Evolutionary conservation across 2,888 invertebrate species (phyloP).

Genomic region (Kuschelorhynchus macadamiae): DNA sequence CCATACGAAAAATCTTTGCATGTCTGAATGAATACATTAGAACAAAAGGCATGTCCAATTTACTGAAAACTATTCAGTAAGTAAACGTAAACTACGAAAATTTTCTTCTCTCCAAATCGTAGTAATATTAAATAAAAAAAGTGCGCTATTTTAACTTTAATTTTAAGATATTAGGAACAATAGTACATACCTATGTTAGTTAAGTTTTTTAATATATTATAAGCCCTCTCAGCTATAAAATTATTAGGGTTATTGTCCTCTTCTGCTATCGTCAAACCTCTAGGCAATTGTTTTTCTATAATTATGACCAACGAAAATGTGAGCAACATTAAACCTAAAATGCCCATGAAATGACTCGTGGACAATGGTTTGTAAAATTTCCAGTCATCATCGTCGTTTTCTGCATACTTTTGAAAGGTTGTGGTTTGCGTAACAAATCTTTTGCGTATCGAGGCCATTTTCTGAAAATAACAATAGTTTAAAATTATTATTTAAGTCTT

Average conservation of each 20-base stretch:
- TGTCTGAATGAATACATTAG: no score
- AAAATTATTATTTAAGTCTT: no score
- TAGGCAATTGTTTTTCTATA: conserved; percentile 74
- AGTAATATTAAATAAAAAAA: no score
- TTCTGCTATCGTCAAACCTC: conserved; percentile 69
- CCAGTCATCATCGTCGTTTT: conserved; percentile 51
- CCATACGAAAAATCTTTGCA: no score
- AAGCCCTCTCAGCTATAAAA: conserved; percentile 78
- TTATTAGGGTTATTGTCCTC: conserved; percentile 66
- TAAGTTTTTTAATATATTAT: conserved; percentile 75
- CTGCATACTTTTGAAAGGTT: conserved; percentile 18
- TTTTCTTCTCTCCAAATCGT: no score
- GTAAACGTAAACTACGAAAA: no score
- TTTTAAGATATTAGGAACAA: no score
- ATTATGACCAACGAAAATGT: conserved; percentile 72
- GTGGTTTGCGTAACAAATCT: conserved; percentile 28
- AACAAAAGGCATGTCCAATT: no score
- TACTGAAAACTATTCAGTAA: no score
- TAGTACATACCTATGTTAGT: conserved; percentile 68
- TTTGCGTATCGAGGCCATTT: conserved; percentile 41
- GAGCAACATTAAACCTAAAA: conserved; percentile 71
- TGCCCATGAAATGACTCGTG: conserved; percentile 70
- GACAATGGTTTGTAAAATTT: conserved; percentile 67
- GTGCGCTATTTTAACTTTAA: no score
- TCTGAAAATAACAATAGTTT: conserved; percentile 8